phyloP scores from a whole-genome alignment of 2,797 vertebrate genomes.

The Anguilla marmorata region DNA sequence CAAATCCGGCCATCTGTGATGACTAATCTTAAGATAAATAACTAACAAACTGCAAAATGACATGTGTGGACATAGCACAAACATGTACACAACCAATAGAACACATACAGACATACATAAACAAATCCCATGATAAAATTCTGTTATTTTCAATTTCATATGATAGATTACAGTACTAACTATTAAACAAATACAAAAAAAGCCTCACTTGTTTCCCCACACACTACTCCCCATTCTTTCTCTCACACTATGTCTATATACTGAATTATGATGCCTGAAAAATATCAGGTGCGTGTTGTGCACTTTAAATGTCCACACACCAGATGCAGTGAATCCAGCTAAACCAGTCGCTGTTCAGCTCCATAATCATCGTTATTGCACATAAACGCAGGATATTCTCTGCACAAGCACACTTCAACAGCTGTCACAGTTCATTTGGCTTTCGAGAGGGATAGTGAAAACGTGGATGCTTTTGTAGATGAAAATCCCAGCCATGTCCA shows the following conservation, averaged over 20 bases:
- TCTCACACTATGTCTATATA: background rate
- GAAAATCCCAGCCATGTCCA: conserved; percentile 39
- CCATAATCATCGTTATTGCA: conserved; percentile 59
- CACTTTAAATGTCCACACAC: conserved; percentile 21
- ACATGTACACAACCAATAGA: background rate
- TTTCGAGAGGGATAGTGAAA: conserved; percentile 38
- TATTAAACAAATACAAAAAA: background rate
- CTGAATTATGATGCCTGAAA: background rate
- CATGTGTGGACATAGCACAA: background rate
- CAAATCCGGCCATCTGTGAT: background rate
- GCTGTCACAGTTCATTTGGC: conserved; percentile 53
- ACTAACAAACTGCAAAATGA: background rate
- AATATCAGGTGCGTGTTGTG: background rate
- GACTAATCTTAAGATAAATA: background rate
- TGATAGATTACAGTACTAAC: background rate
- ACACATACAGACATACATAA: background rate
- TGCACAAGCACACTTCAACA: conserved; percentile 40
- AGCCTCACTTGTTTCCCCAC: background rate
- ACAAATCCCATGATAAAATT: background rate
- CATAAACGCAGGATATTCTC: conserved; percentile 37
- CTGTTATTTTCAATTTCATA: background rate
- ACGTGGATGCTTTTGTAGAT: background rate
- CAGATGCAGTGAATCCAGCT: conserved; percentile 40
- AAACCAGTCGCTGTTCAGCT: conserved; percentile 51
- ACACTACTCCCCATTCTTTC: background rate